These are phyloP conservation scores for Peromyscus nudipes DNA, from an alignment of 2,797 vertebrate genomes.

Conservation along the genomic window DNA sequence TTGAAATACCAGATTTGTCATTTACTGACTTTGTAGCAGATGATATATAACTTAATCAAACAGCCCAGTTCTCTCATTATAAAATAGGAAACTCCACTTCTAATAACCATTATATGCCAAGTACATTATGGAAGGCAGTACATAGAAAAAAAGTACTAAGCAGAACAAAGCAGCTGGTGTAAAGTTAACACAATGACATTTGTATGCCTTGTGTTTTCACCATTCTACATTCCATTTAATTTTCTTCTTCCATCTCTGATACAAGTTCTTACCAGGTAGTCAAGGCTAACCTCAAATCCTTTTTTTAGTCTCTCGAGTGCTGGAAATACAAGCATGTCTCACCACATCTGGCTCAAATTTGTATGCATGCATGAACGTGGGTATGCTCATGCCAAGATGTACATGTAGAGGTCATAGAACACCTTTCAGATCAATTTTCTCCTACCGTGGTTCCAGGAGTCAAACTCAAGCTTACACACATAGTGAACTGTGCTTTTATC, in stretches of 20 bases:
- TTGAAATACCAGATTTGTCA: constrained; percentile 34
- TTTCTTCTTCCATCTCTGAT: background rate
- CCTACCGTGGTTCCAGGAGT: background rate
- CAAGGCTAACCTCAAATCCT: background rate
- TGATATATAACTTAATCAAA: constrained; percentile 17
- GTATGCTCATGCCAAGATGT: background rate
- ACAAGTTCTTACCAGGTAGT: background rate
- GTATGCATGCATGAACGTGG: background rate
- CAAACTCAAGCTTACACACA: background rate
- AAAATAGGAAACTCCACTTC: constrained; percentile 16
- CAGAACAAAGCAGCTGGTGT: background rate
- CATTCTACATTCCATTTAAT: constrained; percentile 12
- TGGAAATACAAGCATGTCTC: background rate
- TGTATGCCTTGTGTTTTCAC: background rate
- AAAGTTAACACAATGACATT: background rate
- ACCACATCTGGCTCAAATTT: background rate
- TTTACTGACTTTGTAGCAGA: constrained; percentile 28
- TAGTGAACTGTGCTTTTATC: background rate
- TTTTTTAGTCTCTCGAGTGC: background rate
- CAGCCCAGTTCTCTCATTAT: constrained; percentile 31
- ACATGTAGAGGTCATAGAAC: background rate
- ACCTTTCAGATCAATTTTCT: background rate
- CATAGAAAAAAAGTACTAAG: background rate
- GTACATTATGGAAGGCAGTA: background rate
- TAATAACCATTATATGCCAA: constrained; percentile 27